These are phyloP conservation scores for Gonocerus acuteangulatus DNA, from an alignment of 2,888 invertebrate species.

Conservation along the genomic window DNA sequence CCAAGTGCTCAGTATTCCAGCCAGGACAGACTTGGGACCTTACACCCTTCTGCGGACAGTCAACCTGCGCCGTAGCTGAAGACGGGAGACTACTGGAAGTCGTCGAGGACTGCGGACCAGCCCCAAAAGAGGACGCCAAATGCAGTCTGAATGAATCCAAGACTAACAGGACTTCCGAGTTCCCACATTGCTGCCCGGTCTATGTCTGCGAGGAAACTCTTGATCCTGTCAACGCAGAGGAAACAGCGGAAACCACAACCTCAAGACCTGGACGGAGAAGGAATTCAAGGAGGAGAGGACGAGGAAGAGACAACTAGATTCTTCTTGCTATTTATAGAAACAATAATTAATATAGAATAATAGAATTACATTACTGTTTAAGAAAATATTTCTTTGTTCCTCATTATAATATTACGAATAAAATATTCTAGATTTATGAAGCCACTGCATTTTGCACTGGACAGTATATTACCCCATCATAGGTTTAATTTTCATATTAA, in stretches of 20 bases:
- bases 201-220: conserved; percentile 83
- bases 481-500: too few relatives aligned
- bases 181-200: conserved; percentile 77
- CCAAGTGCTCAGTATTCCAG: conserved; percentile 78
- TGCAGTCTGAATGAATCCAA: conserved; percentile 75
- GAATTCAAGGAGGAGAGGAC: too few relatives aligned
- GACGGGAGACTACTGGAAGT: conserved; percentile 47
- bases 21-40: conserved; percentile 79
- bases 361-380: too few relatives aligned
- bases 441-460: too few relatives aligned
- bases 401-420: too few relatives aligned
- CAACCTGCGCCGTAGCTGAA: conserved; percentile 74
- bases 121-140: conserved; percentile 67
- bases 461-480: too few relatives aligned
- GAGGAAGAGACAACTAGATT: too few relatives aligned
- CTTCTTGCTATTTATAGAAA: too few relatives aligned
- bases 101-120: conserved; percentile 79
- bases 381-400: too few relatives aligned
- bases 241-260: neutral
- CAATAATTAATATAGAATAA: too few relatives aligned
- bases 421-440: too few relatives aligned
- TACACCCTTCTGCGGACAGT: conserved; percentile 81
- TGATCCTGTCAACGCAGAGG: conserved; percentile 41
- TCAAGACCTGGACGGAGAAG: too few relatives aligned
- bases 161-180: conserved; percentile 80